Evolutionary conservation across 2,797 vertebrate species (phyloP).

Genomic region (Acanthiza pusilla): DNA sequence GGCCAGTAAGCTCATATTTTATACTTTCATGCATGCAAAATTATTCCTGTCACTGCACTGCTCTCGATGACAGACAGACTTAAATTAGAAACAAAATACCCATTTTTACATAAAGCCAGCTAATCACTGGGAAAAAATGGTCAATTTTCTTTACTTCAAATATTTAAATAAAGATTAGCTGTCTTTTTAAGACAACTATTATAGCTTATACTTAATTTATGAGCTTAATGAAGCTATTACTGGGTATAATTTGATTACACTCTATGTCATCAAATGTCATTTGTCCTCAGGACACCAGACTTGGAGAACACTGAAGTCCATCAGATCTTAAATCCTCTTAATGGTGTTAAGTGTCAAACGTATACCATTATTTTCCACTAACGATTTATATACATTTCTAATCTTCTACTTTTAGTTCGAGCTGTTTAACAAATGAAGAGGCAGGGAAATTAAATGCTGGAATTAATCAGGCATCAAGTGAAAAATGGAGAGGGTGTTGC

Average conservation of each 20-base stretch:
- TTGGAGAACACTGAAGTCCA: not conserved
- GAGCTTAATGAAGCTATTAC: constrained; percentile 8
- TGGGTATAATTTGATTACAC: constrained; percentile 8
- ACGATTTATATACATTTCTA: not conserved
- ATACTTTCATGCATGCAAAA: constrained; percentile 14
- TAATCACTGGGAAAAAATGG: not conserved
- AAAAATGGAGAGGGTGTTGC: not conserved
- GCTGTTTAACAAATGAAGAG: not conserved
- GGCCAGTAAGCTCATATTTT: not conserved
- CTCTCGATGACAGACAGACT: not conserved
- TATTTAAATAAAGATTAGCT: constrained; percentile 43
- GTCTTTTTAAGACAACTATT: not conserved
- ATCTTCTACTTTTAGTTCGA: not conserved
- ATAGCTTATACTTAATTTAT: not conserved
- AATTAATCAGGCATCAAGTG: not conserved
- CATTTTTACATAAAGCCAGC: not conserved
- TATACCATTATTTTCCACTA: not conserved
- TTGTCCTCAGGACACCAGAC: not conserved
- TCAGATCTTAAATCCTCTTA: not conserved
- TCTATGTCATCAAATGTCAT: not conserved
- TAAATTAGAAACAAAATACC: constrained; percentile 10
- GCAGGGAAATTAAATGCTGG: not conserved
- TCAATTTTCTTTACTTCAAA: not conserved
- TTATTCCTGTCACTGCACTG: not conserved
- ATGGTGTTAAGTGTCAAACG: not conserved